Conservation (phyloP, 1,140 invertebrate species). For the Drosophila pseudoananassae region DNA sequence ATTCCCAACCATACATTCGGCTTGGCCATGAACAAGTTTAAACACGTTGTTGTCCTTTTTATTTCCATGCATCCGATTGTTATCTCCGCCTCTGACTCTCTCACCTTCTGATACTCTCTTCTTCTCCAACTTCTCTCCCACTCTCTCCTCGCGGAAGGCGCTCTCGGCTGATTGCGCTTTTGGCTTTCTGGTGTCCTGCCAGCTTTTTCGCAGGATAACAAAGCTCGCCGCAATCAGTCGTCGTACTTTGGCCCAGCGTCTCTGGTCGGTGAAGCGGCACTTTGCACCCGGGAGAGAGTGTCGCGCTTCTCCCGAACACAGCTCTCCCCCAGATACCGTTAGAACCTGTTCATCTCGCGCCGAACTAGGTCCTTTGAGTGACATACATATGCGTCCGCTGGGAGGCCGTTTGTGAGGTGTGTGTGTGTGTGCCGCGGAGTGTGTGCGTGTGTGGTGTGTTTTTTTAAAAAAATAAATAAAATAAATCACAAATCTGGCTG, state of each 20-base stretch:
- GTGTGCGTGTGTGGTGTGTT: conserved; percentile 9
- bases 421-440: conserved; percentile 3
- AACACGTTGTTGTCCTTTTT: conserved; percentile 2
- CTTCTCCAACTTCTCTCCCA: conserved; percentile 19
- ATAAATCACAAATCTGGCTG: conserved; percentile 20
- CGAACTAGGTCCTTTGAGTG: conserved; percentile 42
- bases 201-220: conserved; percentile 80
- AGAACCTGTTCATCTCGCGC: conserved; percentile 35
- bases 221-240: conserved; percentile 76
- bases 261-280: conserved; percentile 58
- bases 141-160: conserved; percentile 15
- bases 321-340: conserved; percentile 42
- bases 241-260: conserved; percentile 72
- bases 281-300: conserved; percentile 35
- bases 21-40: too few relatives aligned
- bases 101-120: neutral
- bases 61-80: neutral
- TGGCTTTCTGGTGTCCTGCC: conserved; percentile 21
- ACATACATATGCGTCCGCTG: conserved; percentile 25
- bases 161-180: conserved; percentile 62
- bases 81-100: conserved; percentile 6
- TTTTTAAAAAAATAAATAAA: conserved; percentile 40
- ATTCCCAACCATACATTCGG: too few relatives aligned
- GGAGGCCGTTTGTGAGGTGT: conserved; percentile 6
- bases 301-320: conserved; percentile 19